A percentile compares a stretch with the other conserved stretches of the same genome.
Conservation (phyloP, 2,797 vertebrate species). For the Oreonectes daqikongensis region DNA sequence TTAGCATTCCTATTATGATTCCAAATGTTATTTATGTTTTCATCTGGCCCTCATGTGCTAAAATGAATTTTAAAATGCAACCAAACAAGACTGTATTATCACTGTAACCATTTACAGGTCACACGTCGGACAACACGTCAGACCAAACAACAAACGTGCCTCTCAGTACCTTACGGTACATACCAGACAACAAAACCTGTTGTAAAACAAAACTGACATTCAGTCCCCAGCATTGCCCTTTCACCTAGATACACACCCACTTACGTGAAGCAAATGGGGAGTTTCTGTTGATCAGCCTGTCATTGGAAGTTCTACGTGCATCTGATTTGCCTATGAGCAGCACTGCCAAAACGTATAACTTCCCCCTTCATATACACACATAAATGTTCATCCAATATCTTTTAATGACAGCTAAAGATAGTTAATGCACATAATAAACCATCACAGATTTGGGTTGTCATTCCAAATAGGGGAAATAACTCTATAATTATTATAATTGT, state of each 20-base stretch:
- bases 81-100: background rate
- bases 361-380: background rate
- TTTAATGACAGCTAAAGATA: slow-evolving; percentile 5
- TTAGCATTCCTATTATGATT: background rate
- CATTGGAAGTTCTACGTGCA: slow-evolving; percentile 22
- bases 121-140: background rate
- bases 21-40: background rate
- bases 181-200: slow-evolving; percentile 30
- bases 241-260: slow-evolving; percentile 55
- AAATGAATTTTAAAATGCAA: background rate
- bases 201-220: slow-evolving; percentile 30
- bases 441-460: no score
- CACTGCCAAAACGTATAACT: slow-evolving; percentile 15
- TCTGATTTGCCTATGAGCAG: slow-evolving; percentile 19
- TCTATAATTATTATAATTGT: no score
- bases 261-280: slow-evolving; percentile 42
- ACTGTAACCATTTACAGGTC: background rate
- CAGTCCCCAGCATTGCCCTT: slow-evolving; percentile 45
- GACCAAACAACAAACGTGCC: background rate
- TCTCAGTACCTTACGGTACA: slow-evolving; percentile 10
- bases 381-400: background rate
- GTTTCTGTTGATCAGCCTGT: slow-evolving; percentile 52
- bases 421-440: background rate
- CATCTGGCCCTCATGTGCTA: background rate
- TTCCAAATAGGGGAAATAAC: no score